Evolutionary conservation across 2,113 vertebrate species (phyloP).

Genomic region (Echinops telfairi): DNA sequence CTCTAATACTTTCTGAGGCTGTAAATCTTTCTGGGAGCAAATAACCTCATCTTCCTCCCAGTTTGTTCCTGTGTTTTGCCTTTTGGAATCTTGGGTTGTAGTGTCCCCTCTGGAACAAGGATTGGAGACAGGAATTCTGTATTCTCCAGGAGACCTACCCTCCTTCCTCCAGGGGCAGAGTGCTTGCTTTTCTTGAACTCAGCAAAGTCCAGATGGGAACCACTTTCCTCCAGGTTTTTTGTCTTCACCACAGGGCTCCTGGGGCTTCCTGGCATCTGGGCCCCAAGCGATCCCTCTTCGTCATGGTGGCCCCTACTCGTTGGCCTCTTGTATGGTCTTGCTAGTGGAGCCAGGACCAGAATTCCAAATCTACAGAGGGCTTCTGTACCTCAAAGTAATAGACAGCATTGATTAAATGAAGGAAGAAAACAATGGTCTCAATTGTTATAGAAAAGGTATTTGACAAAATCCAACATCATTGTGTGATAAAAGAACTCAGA

Average conservation of each 20-base stretch:
- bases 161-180: not conserved
- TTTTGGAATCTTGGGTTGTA: too few relatives aligned
- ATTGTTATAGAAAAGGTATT: not conserved
- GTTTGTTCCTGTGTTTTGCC: too few relatives aligned
- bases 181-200: not conserved
- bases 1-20: too few relatives aligned
- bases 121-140: not conserved
- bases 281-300: not conserved
- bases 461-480: not conserved
- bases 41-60: too few relatives aligned
- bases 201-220: too few relatives aligned
- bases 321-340: too few relatives aligned
- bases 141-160: not conserved
- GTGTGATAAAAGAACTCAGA: not conserved
- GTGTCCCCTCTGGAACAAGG: not conserved
- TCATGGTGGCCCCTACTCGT: not conserved
- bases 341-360: not conserved
- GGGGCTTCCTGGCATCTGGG: not conserved
- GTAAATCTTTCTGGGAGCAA: too few relatives aligned
- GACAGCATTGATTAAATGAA: not conserved
- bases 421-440: not conserved
- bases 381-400: not conserved
- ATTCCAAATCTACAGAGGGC: not conserved
- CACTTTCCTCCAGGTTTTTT: not conserved
- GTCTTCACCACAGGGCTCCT: not conserved